These are phyloP conservation scores for Pristionchus japonicus DNA, from an alignment of 2,888 invertebrate species.

Conservation along the genomic window DNA sequence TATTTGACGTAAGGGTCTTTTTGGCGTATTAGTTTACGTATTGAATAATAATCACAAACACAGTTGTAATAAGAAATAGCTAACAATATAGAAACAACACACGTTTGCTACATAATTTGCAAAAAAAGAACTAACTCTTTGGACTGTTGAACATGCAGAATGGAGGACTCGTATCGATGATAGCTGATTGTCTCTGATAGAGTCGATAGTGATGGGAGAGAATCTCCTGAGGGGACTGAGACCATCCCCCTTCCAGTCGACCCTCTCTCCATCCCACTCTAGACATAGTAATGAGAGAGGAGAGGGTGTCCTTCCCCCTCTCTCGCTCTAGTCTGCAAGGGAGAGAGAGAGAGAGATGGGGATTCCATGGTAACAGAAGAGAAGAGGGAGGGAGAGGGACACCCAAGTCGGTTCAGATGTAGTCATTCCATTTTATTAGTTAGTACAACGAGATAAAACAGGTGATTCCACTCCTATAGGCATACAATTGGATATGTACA, in stretches of 20 bases:
- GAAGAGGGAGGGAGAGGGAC: background rate
- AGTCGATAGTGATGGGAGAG: constrained; percentile 37
- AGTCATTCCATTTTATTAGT: background rate
- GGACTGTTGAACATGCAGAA: constrained; percentile 45
- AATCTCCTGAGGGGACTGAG: background rate
- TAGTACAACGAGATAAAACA: background rate
- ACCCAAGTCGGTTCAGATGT: no score
- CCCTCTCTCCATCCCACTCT: background rate
- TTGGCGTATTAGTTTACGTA: no score
- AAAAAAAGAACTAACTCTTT: constrained; percentile 13
- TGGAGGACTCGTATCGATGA: constrained; percentile 12
- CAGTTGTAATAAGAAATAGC: no score
- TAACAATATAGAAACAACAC: no score
- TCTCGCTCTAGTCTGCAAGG: background rate
- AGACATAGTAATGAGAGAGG: background rate
- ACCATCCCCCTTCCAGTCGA: background rate
- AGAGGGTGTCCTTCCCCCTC: constrained; percentile 10
- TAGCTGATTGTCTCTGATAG: background rate
- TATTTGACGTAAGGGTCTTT: no score
- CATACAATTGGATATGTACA: background rate
- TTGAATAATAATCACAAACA: no score
- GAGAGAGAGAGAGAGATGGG: no score
- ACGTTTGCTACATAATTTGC: no score
- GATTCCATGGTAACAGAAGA: no score
- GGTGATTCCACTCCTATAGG: background rate